Evolutionary conservation across 1,140 invertebrate species (phyloP), one percentile per base, ranked within the genome.

Genomic region (Trichomalopsis sarcophagae): DNA sequence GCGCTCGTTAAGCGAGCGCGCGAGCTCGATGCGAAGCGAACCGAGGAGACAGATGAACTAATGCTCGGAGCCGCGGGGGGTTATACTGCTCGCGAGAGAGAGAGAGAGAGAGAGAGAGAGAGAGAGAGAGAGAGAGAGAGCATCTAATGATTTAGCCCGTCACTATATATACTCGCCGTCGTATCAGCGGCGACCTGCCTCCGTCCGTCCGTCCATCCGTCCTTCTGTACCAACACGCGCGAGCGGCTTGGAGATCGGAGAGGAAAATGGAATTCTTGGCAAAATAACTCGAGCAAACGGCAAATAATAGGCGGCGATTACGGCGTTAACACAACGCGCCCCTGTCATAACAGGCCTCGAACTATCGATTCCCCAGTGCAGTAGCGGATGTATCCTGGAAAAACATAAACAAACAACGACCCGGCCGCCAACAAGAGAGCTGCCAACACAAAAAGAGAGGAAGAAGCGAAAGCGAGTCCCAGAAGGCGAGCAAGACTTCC

Each of bases 21-120:
- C 55, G 44, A 27, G 13, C 68, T 40, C 89, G 89, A 88, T 88
- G 89, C 89, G 88, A 89, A 88, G 89, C 89, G 87, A 90, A 89
- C 85, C 88, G 89, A 88, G n/a, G 90, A 91, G 91, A 93, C 91
- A 90, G 91, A 92, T 91, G 90, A 92, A 93, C 92, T 92, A 92
- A 92, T 92, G 91, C 91, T 89, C 85, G 87, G 86, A 91, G 88
- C 91, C 84, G 86, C 90, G 84, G 91, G 91, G 90, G 91, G 91
- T 62, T 62, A 21, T 62, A 62, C 55, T 62, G 21, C 89, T 91
- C 90, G 90, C 89, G 17, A 50, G 13, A n/a, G 33, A 55, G 36
- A 71, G 40, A 79, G n/a, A 83, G 88, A 17, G 40, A 74, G 44
- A 23, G 33, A 36, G 40, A 69, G 17, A 66, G 89, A 91, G 87